phyloP scores from a whole-genome alignment of 2,113 vertebrate genomes.

The Gadus macrocephalus region DNA sequence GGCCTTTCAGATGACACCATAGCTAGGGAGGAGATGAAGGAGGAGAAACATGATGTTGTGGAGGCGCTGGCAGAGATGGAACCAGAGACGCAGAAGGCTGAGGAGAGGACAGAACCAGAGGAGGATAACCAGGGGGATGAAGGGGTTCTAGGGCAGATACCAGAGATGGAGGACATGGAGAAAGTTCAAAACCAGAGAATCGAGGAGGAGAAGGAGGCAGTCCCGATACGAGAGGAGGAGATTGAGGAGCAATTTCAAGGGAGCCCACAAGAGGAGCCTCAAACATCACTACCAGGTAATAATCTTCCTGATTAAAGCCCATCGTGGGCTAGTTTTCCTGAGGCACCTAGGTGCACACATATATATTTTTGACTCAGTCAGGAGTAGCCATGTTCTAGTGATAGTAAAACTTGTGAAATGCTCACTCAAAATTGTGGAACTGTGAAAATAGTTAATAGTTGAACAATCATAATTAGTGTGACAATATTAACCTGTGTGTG shows the following conservation, averaged over 20 bases:
- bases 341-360: no score
- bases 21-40: neutral
- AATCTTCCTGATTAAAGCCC: no score
- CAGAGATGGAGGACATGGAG: neutral
- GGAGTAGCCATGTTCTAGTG: no score
- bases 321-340: no score
- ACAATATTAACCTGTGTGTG: no score
- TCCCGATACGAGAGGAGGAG: neutral
- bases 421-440: no score
- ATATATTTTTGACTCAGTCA: no score
- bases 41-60: neutral
- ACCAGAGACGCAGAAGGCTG: neutral
- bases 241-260: neutral
- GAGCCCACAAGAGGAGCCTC: no score
- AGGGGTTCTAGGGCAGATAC: neutral
- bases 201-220: neutral
- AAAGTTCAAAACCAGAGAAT: neutral
- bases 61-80: neutral
- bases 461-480: no score
- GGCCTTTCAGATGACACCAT: slow-evolving; percentile 9
- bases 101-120: neutral
- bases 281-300: no score
- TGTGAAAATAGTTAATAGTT: no score
- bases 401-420: no score
- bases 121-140: neutral